A percentile compares a stretch with the other conserved stretches of the same genome.
Conservation (phyloP, 2,888 invertebrate genomes). For the Hydrotaea diabolus region DNA sequence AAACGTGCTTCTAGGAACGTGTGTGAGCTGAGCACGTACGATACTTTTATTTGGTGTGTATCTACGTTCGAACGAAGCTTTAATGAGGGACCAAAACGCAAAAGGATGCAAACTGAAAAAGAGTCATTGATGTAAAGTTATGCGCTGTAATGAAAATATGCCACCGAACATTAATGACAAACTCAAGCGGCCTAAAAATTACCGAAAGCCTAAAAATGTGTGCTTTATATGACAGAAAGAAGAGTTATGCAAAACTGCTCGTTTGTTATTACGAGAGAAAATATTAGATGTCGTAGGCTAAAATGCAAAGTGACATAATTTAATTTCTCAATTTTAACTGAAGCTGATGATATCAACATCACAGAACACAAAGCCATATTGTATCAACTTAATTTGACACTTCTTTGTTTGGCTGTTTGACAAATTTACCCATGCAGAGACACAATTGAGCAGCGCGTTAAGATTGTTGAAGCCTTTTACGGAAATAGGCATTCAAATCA, state of each 20-base stretch:
- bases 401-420: no score
- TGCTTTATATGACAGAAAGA: background rate
- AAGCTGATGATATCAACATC: no score
- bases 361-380: no score
- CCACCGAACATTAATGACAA: background rate
- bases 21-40: background rate
- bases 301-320: background rate
- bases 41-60: background rate
- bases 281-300: background rate
- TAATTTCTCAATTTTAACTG: no score
- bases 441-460: no score
- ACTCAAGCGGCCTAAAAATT: background rate
- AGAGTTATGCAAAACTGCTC: constrained; percentile 2
- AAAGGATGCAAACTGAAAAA: background rate
- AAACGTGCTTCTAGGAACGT: background rate
- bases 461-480: no score
- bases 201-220: background rate
- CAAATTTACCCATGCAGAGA: no score
- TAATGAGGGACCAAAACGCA: background rate
- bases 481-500: no score
- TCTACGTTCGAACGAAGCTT: background rate
- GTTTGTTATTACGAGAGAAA: background rate
- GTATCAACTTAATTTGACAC: no score
- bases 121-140: background rate
- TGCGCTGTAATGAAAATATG: background rate